Evolutionary conservation across 1,140 invertebrate species (phyloP).

Genomic region (Drosophila willistoni): DNA sequence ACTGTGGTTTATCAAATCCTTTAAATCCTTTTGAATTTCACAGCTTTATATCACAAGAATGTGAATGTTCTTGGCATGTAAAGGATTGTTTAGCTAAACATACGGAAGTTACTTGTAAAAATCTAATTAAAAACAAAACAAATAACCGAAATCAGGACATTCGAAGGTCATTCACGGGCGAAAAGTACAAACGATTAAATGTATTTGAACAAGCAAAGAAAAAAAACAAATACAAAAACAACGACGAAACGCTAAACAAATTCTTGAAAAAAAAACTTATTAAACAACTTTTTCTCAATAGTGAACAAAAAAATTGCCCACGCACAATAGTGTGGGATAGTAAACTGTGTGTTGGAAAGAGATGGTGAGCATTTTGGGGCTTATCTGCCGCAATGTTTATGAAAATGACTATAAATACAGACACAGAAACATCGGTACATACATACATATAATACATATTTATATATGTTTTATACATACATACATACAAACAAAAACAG

Average conservation of each 20-base stretch:
- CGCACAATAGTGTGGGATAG: conserved; percentile 19
- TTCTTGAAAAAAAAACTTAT: conserved; percentile 45
- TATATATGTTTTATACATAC: conserved; percentile 21
- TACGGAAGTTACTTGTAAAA: no score
- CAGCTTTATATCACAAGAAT: no score
- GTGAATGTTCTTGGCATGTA: no score
- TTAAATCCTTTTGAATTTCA: no score
- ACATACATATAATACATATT: background rate
- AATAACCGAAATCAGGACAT: conserved; percentile 37
- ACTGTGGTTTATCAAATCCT: no score
- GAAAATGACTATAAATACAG: conserved; percentile 74
- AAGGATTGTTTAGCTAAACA: no score
- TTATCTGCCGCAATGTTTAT: conserved; percentile 76
- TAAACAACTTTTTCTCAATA: conserved; percentile 54
- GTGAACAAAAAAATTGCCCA: conserved; percentile 32
- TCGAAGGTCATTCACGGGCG: conserved; percentile 50
- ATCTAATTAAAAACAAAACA: no score
- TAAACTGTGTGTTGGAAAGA: background rate
- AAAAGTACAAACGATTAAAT: conserved; percentile 12
- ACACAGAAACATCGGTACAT: conserved; percentile 43
- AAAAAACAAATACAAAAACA: conserved; percentile 9
- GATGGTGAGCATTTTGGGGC: conserved; percentile 43
- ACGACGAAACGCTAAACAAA: conserved; percentile 42
- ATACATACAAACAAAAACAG: conserved; percentile 54
- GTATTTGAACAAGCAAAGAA: conserved; percentile 1